Evolutionary conservation across 92 coral and sea anemone species (phyloP), one percentile per base, ranked within the genome.

Genomic region (Nematostella vectensis): DNA sequence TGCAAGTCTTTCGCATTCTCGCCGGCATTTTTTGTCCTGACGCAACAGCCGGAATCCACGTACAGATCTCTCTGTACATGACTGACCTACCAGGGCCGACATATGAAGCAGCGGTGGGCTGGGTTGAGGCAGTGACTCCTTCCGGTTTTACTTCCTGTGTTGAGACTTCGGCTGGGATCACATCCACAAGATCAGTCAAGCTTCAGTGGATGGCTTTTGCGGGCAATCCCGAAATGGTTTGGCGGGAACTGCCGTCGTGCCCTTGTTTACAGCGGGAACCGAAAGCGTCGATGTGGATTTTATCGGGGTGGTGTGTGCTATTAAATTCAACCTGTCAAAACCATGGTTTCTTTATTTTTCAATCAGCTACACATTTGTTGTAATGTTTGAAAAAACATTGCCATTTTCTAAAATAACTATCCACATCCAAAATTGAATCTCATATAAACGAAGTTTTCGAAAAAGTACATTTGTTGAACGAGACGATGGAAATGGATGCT

Each of bases 201-300:
- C 58, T 72, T 24, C 71, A 72, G 30, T 72, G 64, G 65, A 56
- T 72, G 59, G 13, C 74, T 1, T 54, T 52, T 27, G 64, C 57
- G 62, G 47, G 64, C 25, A 31, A 51, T 1, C 76, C 82, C 0
- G 29, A 6, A 61, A 50, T 18, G 89, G 83, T 2, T 51, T 59
- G 18, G 71, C 83, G 1, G 70, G 49, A 17, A 45, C 49, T 4
- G 31, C 27, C 2, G n/a, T 36, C 18, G 74, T 76, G 3, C 64
- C 76, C 9, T 33, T 76, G 31, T 72, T 61, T 9, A 82, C 89
- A 25, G 54, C 89, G 4, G 89, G 89, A 31, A 70, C 83, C 13
- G 66, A 51, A 30, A 76, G 89, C 30, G 65, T 66, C 20, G 72
- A 56, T 1, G 57, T 71, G 19, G 49, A 45, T 2, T 58, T 68